These are phyloP conservation scores for Mesorhabditis sp. DNA, from an alignment of 2,888 invertebrate genomes.

Conservation along the genomic window DNA sequence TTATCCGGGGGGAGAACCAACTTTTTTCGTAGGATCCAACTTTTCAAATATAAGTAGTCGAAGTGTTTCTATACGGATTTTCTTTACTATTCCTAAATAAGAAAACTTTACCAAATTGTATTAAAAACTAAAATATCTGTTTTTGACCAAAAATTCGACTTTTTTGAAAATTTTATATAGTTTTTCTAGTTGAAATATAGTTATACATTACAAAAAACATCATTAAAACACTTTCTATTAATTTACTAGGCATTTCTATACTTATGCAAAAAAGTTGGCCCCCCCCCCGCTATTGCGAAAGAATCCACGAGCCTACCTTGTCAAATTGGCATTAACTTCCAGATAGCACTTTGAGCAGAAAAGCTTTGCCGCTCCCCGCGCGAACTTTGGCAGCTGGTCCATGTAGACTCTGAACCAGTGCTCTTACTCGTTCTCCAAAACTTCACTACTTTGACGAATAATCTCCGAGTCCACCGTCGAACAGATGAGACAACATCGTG, in stretches of 20 bases:
- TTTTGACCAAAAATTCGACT: too few species aligned
- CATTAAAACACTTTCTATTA: too few species aligned
- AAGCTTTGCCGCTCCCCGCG: conserved; percentile 44
- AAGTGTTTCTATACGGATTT: not conserved
- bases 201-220: too few species aligned
- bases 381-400: conserved; percentile 35
- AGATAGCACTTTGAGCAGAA: conserved; percentile 52
- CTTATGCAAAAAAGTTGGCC: too few species aligned
- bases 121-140: too few species aligned
- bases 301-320: conserved; percentile 28
- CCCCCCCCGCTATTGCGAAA: too few species aligned
- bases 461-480: conserved; percentile 42
- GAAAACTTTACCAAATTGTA: not conserved
- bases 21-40: too few species aligned
- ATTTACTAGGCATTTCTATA: too few species aligned
- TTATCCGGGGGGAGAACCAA: too few species aligned
- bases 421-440: not conserved
- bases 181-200: too few species aligned
- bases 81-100: not conserved
- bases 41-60: too few species aligned
- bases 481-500: conserved; percentile 51
- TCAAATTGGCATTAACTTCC: conserved; percentile 43
- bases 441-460: conserved; percentile 24
- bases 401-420: conserved; percentile 22
- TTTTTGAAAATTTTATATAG: too few species aligned